Evolutionary conservation across 2,113 vertebrate genomes (phyloP), one percentile per base, ranked within the genome.

Genomic region (Ascaphus truei): DNA sequence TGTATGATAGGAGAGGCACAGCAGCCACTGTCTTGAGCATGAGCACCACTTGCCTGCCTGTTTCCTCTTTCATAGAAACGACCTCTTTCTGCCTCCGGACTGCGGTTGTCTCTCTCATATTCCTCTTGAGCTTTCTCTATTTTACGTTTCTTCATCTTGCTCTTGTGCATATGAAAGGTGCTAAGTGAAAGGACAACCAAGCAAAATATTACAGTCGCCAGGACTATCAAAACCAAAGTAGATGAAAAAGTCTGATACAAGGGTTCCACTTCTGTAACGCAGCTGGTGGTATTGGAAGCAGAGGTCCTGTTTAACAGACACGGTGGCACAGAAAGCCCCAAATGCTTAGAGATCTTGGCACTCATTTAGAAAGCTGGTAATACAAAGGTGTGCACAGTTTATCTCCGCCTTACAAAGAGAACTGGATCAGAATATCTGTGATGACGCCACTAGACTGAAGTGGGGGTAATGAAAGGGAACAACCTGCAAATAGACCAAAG

Each of bases 61-160:
- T 74, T 81, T 18, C 86, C 85, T 85, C 80, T 85, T 25, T 76
- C 74, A 63, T 68, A 57, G 5, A 83, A 57, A 15, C 65, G 69
- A 66, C 83, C 83, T 73, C 63, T 75, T 9, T 61, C 65, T 64
- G 59, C 50, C 2, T 63, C 79, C 0, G 27, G 76, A 30, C 76
- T 88, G 88, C 92, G 92, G 82, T 96, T 93, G 89, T 99, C 96
- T 77, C 95, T 88, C 79, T 99, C 96, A 0, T 96, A 99, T 51
- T 99, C 96, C 85, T 98, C 94, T 85, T 99, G 95, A 57, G 94
- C 96, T 81, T 89, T 92, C 79, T 93, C 92, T 81, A 98, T 96
- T 89, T 98, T 99, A 84, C 93, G 88, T 50, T 93, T 97, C 83
- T 94, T 95, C 84, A 98, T 97, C 87, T 92, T 96, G 71, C 94